Base-by-base conservation (phyloP, 2,113 vertebrate species). In the Larimichthys crocea region DNA sequence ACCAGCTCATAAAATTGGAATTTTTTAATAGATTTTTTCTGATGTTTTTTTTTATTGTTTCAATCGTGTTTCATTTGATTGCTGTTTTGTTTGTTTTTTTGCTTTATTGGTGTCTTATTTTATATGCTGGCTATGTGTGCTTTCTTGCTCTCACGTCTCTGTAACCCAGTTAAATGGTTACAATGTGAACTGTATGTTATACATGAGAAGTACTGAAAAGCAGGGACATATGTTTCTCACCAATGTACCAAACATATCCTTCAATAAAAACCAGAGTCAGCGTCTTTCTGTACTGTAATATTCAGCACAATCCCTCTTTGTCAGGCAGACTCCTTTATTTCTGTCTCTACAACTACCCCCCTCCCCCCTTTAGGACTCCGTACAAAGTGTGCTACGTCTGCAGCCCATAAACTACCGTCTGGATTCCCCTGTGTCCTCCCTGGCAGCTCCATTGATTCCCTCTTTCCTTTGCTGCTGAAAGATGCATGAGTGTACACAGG, bases 381-480 rank as follows among this genome's bases (percentile, higher is more conserved):
- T 82, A 83, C 82, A 87, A 60, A 86, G 79, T 84, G 80, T 88
- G 76, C 89, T 81, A 76, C 49, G 74, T 90, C 83, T 90, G 83
- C 81, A 86, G 75, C 91, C 83, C 80, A 75, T 93, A 90, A 91
- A 86, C 89, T 40, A 88, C 19, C 26, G 65, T 64, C 85, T 89
- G 85, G 74, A 87, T 88, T 92, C 91, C 91, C 91, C 81, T 78
- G 91, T 89, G 91, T 80, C 70, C 76, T 83, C 59, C 72, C 64
- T 80, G 89, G 81, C 86, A 86, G 80, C 75, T 80, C 76, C 83
- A 92, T 88, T 89, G 91, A 92, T 91, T 89, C 78, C 65, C 40
- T 76, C 82, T 85, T 74, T 60, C 48, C 67, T 72, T 52, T 60
- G 60, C 85, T 88, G 53, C 35, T 94, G 86, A 92, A 93, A 92